Evolutionary conservation across 2,888 invertebrate genomes (phyloP).

Genomic region (Mamestra brassicae): DNA sequence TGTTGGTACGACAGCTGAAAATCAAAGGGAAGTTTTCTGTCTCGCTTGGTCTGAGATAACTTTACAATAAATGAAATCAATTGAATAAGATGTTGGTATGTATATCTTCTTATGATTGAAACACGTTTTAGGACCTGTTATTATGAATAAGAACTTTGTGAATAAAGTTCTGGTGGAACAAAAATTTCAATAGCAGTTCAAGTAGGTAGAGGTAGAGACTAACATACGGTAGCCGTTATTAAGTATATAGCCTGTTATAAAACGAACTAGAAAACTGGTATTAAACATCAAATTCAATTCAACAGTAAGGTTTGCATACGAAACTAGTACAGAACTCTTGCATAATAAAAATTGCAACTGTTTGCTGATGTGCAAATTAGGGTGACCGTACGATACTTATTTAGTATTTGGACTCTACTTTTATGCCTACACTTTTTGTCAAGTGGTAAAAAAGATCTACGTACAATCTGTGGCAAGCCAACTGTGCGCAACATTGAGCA

Average conservation of each 20-base stretch:
- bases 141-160: constrained; percentile 11
- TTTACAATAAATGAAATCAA: constrained; percentile 52
- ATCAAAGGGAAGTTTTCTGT: constrained; percentile 77
- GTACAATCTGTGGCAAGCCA: neutral
- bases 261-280: constrained; percentile 24
- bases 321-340: constrained; percentile 36
- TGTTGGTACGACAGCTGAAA: constrained; percentile 84
- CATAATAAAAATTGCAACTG: constrained; percentile 32
- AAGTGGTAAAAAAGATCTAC: constrained; percentile 3
- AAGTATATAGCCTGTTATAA: constrained; percentile 15
- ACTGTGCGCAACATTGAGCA: constrained; percentile 14
- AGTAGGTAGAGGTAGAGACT: neutral
- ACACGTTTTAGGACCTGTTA: constrained; percentile 46
- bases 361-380: constrained; percentile 36
- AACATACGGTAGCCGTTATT: constrained; percentile 11
- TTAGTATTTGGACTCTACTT: neutral
- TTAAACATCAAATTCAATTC: constrained; percentile 28
- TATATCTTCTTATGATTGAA: constrained; percentile 44
- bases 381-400: constrained; percentile 8
- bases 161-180: constrained; percentile 27
- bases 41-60: constrained; percentile 63
- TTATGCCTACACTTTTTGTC: neutral
- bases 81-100: constrained; percentile 53
- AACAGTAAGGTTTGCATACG: constrained; percentile 23
- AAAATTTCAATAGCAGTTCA: constrained; percentile 9